A percentile compares a stretch with the other conserved stretches of the same genome.
These are phyloP conservation scores for Monochamus saltuarius DNA, from an alignment of 1,140 invertebrate genomes.

Conservation along the genomic window DNA sequence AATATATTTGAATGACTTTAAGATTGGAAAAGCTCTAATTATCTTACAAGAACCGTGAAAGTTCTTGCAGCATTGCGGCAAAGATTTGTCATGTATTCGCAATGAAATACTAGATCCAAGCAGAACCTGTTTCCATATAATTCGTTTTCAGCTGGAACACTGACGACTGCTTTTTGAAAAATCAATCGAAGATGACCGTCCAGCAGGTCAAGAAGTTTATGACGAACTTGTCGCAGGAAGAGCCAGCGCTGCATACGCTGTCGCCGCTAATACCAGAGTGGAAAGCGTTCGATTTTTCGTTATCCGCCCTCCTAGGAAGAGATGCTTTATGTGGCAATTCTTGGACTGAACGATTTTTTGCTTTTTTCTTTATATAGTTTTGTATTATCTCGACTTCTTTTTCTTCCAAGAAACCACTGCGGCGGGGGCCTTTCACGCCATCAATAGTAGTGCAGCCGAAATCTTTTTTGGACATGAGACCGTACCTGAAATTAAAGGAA, in stretches of 20 bases:
- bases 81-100: no score
- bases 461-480: constrained; percentile 45
- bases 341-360: constrained; percentile 36
- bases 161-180: constrained; percentile 9
- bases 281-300: constrained; percentile 34
- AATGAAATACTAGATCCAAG: constrained; percentile 3
- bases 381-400: constrained; percentile 42
- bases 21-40: background rate
- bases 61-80: background rate
- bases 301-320: constrained; percentile 24
- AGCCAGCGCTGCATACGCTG: constrained; percentile 20
- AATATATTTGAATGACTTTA: background rate
- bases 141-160: constrained; percentile 11
- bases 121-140: constrained; percentile 8
- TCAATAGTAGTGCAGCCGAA: constrained; percentile 40
- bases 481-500: constrained; percentile 36
- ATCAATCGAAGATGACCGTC: constrained; percentile 48
- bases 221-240: constrained; percentile 41
- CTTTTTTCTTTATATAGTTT: constrained; percentile 42
- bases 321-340: constrained; percentile 42
- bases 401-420: constrained; percentile 44
- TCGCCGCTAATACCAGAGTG: constrained; percentile 28
- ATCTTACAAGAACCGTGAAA: background rate
- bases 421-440: constrained; percentile 40
- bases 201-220: constrained; percentile 48